Conservation (phyloP, 2,888 invertebrate genomes). For the Archips crataeganus region DNA sequence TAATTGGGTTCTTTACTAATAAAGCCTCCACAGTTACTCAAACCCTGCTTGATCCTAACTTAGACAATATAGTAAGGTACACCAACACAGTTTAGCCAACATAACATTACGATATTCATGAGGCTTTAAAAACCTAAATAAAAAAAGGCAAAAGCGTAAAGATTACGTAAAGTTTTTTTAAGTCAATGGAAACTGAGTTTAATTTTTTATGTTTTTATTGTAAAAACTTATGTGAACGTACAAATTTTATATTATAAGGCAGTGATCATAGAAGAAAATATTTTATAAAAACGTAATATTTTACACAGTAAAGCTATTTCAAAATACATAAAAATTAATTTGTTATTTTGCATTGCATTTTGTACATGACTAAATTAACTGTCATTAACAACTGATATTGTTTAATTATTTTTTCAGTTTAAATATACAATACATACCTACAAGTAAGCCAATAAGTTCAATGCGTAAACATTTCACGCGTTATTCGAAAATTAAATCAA, state of each 20-base stretch:
- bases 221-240: background rate
- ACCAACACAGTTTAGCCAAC: constrained; percentile 18
- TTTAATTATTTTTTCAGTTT: too few species aligned
- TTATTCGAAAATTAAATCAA: too few species aligned
- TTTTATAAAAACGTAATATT: background rate
- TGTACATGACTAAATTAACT: constrained; percentile 26
- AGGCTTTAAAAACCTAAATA: background rate
- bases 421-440: too few species aligned
- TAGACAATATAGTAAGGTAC: constrained; percentile 31
- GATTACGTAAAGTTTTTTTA: background rate
- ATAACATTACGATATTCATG: background rate
- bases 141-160: background rate
- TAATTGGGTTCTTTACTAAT: constrained; percentile 27
- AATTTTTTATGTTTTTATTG: background rate
- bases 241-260: constrained; percentile 5
- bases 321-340: constrained; percentile 2
- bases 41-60: constrained; percentile 37
- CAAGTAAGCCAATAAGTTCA: too few species aligned
- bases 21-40: constrained; percentile 31
- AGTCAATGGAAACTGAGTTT: constrained; percentile 15
- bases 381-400: too few species aligned
- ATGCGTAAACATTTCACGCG: too few species aligned
- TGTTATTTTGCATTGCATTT: constrained; percentile 8
- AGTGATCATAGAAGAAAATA: constrained; percentile 24
- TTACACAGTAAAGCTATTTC: background rate